Base-by-base conservation (phyloP, 2,888 invertebrate species). In the Drosophila putrida region DNA sequence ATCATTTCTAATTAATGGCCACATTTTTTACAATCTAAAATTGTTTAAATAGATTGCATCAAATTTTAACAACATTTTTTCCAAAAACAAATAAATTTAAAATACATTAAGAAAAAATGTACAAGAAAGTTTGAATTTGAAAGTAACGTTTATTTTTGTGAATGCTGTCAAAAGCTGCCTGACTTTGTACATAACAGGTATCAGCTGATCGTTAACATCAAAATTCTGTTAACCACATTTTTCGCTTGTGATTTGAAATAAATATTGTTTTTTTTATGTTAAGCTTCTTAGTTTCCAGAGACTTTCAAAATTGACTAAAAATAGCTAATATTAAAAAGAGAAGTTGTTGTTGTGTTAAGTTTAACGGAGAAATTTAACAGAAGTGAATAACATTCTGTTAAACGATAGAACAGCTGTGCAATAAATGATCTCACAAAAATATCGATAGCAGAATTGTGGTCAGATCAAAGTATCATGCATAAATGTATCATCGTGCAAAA, bases 191-290 rank as follows among this genome's bases (percentile, higher is more conserved):
- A 5, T 2, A 36, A 5, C 10, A 54, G 1, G 6, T 13, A 33
- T 27, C 74, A 76, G 73, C 72, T 75, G 77, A 49, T 57, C 20
- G 39, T 15, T 55, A 38, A 28, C 47, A 38, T 5, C 8, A 1
- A 15, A 54, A 20, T 9, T 2, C 43, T 4, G 25, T 4, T 4
- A 25, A 25, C 6, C 20, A 20, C 4, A 9, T 25, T 9, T 8
- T 4, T 33, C 0, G n/a, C 2, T 11, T n/a, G 3, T n/a, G 0
- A 0, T 5, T 31, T 31, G 20, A 20, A 3, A 3, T 20, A 20
- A 20, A 6, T 31, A n/a, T 33, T n/a, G 33, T 20, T 39, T 10
- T 10, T 5, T 46, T 10, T 33, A 8, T 20, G 20, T 20, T 4
- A 5, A 10, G 20, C 2, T 20, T 41, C 1, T 4, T 2, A 10